phyloP scores from a whole-genome alignment of 2,888 invertebrate species.

The Polia nebulosa region DNA sequence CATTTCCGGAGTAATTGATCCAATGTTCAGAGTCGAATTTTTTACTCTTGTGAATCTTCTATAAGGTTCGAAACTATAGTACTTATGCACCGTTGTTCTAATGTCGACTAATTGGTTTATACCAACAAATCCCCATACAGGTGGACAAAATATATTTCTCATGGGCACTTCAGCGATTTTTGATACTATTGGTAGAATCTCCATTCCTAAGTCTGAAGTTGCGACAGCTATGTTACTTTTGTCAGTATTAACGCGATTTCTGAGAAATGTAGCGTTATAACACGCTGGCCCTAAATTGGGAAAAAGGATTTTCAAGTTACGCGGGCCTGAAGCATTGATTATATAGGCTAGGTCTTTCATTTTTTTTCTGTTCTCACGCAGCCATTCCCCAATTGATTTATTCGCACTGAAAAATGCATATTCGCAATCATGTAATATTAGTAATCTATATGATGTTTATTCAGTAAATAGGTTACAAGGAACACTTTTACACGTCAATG shows the following conservation, averaged over 20 bases:
- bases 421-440: not conserved
- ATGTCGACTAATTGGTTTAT: slow-evolving; percentile 90
- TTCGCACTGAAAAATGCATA: slow-evolving; percentile 73
- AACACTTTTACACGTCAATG: too few species aligned
- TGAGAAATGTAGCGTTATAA: slow-evolving; percentile 90
- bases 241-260: slow-evolving; percentile 79
- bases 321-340: slow-evolving; percentile 88
- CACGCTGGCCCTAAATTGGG: slow-evolving; percentile 91
- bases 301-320: slow-evolving; percentile 87
- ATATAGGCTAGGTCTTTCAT: slow-evolving; percentile 85
- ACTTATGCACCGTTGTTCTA: slow-evolving; percentile 88
- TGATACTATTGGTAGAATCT: slow-evolving; percentile 81
- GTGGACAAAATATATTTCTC: slow-evolving; percentile 90
- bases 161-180: slow-evolving; percentile 85
- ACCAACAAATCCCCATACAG: slow-evolving; percentile 92
- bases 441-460: too few species aligned
- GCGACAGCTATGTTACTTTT: slow-evolving; percentile 90
- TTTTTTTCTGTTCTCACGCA: slow-evolving; percentile 75
- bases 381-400: slow-evolving; percentile 82
- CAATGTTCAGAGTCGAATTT: slow-evolving; percentile 88
- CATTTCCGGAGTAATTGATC: slow-evolving; percentile 87
- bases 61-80: slow-evolving; percentile 88
- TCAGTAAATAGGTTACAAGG: too few species aligned
- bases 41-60: slow-evolving; percentile 86
- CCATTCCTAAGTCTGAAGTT: slow-evolving; percentile 90